Evolutionary conservation across 1,140 invertebrate species (phyloP).

Genomic region (Nilaparvata lugens): DNA sequence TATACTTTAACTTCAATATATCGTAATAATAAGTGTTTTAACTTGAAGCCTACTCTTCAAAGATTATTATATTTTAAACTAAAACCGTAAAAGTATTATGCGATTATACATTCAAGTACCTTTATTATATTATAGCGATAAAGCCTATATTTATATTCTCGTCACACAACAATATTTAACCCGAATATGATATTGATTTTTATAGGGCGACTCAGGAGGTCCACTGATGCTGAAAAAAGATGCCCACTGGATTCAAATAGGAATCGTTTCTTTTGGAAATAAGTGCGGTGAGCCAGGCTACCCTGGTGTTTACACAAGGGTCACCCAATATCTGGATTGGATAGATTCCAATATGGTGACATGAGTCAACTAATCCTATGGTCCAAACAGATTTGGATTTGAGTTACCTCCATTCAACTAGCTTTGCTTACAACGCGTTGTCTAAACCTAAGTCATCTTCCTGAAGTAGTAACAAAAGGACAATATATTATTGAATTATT

Average conservation of each 20-base stretch:
- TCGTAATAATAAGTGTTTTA: no score
- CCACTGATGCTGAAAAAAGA: slow-evolving; percentile 71
- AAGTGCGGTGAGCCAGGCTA: slow-evolving; percentile 82
- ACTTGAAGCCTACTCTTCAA: no score
- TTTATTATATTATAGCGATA: no score
- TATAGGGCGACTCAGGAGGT: slow-evolving; percentile 64
- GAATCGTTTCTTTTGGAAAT: slow-evolving; percentile 85
- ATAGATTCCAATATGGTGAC: slow-evolving; percentile 40
- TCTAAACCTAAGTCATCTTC: neutral
- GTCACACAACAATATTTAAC: no score
- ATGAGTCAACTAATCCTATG: slow-evolving; percentile 1
- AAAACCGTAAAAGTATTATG: no score
- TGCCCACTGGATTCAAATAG: slow-evolving; percentile 73
- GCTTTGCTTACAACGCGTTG: neutral
- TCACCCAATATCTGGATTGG: slow-evolving; percentile 53
- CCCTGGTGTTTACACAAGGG: slow-evolving; percentile 66
- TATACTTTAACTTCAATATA: no score
- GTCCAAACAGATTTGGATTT: neutral
- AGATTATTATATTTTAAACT: no score
- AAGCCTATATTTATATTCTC: no score
- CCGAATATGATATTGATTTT: no score
- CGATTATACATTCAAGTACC: no score
- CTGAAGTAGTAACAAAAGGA: no score
- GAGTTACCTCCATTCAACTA: neutral
- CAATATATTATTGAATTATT: neutral